phyloP scores from a whole-genome alignment of 1,140 invertebrate genomes.

The Tetraneura akinire region DNA sequence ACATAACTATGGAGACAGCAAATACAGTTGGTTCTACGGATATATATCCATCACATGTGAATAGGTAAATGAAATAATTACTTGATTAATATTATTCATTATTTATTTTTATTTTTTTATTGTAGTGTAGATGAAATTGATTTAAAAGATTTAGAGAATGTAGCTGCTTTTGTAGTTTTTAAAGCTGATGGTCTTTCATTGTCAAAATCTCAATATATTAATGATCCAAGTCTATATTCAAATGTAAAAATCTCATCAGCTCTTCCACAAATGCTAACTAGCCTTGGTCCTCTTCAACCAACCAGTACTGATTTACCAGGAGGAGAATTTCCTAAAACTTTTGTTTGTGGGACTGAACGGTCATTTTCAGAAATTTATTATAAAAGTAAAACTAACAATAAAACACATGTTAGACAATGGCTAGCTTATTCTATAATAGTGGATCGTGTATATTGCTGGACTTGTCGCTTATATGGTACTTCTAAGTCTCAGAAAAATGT shows the following conservation, averaged over 20 bases:
- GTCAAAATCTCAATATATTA: background rate
- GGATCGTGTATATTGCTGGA: background rate
- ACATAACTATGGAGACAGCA: too few species aligned
- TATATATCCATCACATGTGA: too few species aligned
- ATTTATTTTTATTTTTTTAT: slow-evolving; percentile 5
- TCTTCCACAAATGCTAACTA: background rate
- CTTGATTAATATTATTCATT: too few species aligned
- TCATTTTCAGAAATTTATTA: slow-evolving; percentile 9
- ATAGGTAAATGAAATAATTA: too few species aligned
- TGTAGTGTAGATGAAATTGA: background rate
- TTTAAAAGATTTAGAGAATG: background rate
- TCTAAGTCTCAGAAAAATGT: background rate
- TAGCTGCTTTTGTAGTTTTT: background rate
- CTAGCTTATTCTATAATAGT: background rate
- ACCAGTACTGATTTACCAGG: slow-evolving; percentile 6
- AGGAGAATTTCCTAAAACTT: slow-evolving; percentile 1
- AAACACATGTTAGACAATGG: background rate
- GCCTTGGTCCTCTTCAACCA: background rate
- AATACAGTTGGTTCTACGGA: too few species aligned
- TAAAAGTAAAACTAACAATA: background rate
- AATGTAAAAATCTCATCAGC: slow-evolving; percentile 3
- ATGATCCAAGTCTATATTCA: background rate
- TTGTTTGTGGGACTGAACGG: background rate
- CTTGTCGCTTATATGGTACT: slow-evolving; percentile 12
- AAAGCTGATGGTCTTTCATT: slow-evolving; percentile 1